Conservation (phyloP, 2,797 vertebrate genomes). For the Myoxocephalus aenaeus region DNA sequence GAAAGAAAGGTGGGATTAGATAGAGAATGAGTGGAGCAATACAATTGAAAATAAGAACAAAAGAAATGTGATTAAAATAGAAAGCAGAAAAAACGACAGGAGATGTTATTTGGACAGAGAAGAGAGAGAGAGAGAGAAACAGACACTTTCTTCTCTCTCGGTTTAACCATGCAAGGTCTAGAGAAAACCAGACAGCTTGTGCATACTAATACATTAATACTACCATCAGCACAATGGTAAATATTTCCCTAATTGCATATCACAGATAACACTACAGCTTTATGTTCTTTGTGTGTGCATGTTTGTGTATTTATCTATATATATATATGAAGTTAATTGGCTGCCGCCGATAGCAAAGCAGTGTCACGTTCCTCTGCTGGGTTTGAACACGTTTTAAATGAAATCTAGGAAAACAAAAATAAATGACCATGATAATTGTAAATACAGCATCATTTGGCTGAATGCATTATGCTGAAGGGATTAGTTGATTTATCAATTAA, state of each 20-base stretch:
- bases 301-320: slow-evolving; percentile 53
- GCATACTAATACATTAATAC: slow-evolving; percentile 70
- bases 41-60: slow-evolving; percentile 34
- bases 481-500: slow-evolving; percentile 41
- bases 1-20: slow-evolving; percentile 15
- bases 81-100: slow-evolving; percentile 10
- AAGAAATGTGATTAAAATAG: slow-evolving; percentile 24
- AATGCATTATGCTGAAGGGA: slow-evolving; percentile 24
- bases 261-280: slow-evolving; percentile 66
- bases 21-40: slow-evolving; percentile 28
- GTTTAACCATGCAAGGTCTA: slow-evolving; percentile 60
- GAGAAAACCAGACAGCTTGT: slow-evolving; percentile 64
- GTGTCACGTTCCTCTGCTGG: slow-evolving; percentile 52
- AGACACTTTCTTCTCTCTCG: slow-evolving; percentile 55
- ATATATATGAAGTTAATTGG: slow-evolving; percentile 66
- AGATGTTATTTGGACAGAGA: slow-evolving; percentile 35
- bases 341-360: slow-evolving; percentile 61
- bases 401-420: slow-evolving; percentile 47
- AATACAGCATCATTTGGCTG: slow-evolving; percentile 31
- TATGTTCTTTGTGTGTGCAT: slow-evolving; percentile 34
- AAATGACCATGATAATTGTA: slow-evolving; percentile 48
- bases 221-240: slow-evolving; percentile 67
- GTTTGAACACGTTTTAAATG: slow-evolving; percentile 33
- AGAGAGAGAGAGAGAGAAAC: slow-evolving; percentile 37
- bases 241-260: slow-evolving; percentile 74